Evolutionary conservation across 2,888 invertebrate species (phyloP), one percentile per base, ranked within the genome.

Genomic region (Cephus sareptanus): DNA sequence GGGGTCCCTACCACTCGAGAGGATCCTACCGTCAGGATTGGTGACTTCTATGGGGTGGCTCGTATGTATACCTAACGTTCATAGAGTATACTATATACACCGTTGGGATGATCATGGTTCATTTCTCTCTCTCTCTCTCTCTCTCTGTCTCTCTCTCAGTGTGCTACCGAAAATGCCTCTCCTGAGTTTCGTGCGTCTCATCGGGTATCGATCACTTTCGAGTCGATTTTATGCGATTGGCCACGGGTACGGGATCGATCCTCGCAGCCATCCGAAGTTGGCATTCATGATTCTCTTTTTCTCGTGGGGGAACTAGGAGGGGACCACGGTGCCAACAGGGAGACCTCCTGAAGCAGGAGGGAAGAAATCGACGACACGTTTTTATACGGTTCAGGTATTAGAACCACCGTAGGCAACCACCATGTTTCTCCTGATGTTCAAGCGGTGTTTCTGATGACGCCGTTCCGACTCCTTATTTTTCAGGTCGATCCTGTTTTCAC

Each of bases 181-280:
- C 9, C 56, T 56, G 56, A 56, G 56, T 56, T 56, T 31, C 71
- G 71, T 31, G 56, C 74, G 82, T 75, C 80, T 76, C 75, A 81
- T 80, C 80, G 81, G 76, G 83, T 86, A 88, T 88, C 88, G 88
- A 88, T 87, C 87, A 87, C 83, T 82, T 85, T 86, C 84, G 81
- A 84, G 85, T 85, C 86, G 83, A 88, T 88, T 88, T 88, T 83
- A 83, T 81, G 82, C 86, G 84, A 88, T 88, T 85, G 84, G 85
- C 83, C 75, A 86, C 81, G 81, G 79, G 69, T 75, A 80, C 35
- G 74, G 34, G 76, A 77, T 75, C 76, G 73, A 75, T 76, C n/a
- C n/a, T 79, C 75, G 40, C 73, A 79, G 75, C 31, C 69, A 73
- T 69, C 78, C 68, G 75, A 83, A 82, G 81, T 84, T 83, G 40